Evolutionary conservation across 2,888 invertebrate species (phyloP), one percentile per base, ranked within the genome.

Genomic region (Melitaea athalia): DNA sequence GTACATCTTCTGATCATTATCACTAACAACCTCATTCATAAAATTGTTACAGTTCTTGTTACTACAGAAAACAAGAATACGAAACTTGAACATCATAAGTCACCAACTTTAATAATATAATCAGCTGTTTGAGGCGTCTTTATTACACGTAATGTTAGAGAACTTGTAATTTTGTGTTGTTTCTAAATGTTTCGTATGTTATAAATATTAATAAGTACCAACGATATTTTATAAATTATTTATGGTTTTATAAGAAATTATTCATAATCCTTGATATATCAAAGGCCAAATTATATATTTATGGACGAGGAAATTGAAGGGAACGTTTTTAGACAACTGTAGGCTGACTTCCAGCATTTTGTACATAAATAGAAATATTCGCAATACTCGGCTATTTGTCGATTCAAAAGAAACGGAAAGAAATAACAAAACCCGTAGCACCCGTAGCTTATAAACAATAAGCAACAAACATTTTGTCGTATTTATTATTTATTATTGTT

Each of bases 11-110:
- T 15, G 50, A 5, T 5, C 4, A 33, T 50, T n/a, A n/a, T n/a
- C n/a, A 7, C 50, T 50, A 50, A 50, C 50, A 50, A 50, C 50
- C 50, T 50, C 50, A 50, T 50, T 50, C 15, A 50, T 50, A 50
- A 15, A 15, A 50, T 33, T 3, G n/a, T 5, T 3, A 50, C 15
- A 50, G 15, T n/a, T 15, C 50, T 15, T 10, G 45, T 45, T 7
- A n/a, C 15, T 12, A 15, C n/a, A 15, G 6, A 15, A n/a, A 50
- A 15, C 15, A 15, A 50, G 50, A 50, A 50, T 7, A 45, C 10
- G 50, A 50, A 50, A 52, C 7, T 17, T 52, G 50, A 17, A 52
- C 3, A 47, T 47, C 47, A 47, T 47, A 47, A 47, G 47, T 14
- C 47, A 47, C 47, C 12, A 47, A 47, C 47, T 47, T 47, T 47